phyloP scores from a whole-genome alignment of 2,797 vertebrate genomes.

The Parotocinclus haroldoi region DNA sequence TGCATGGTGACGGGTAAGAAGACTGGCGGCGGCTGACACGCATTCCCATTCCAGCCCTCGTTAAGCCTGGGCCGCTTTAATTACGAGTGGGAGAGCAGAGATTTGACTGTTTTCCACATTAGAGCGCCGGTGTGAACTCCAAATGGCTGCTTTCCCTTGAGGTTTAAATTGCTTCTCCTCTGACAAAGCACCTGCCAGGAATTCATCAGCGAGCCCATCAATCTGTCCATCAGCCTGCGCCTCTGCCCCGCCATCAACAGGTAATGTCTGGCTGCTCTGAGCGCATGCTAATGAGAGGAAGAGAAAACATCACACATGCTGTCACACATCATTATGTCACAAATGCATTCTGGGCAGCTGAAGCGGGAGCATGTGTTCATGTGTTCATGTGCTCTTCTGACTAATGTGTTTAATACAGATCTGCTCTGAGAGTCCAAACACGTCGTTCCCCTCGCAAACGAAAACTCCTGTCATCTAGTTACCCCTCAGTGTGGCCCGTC shows the following conservation, averaged over 20 bases:
- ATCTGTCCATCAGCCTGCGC: constrained; percentile 77
- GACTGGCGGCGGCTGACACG: constrained; percentile 54
- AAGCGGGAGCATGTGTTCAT: constrained; percentile 60
- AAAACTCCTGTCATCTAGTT: too few relatives aligned
- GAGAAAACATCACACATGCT: constrained; percentile 74
- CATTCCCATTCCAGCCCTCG: constrained; percentile 49
- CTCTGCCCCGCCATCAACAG: constrained; percentile 74
- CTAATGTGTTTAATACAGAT: constrained; percentile 40
- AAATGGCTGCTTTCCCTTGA: constrained; percentile 69
- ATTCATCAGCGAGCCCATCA: constrained; percentile 77
- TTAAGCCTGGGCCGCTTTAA: constrained; percentile 65
- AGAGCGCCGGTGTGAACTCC: constrained; percentile 64
- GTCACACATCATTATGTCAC: constrained; percentile 68
- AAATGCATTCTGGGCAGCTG: constrained; percentile 68
- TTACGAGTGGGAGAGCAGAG: constrained; percentile 55
- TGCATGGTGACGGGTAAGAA: constrained; percentile 56
- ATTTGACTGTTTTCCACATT: constrained; percentile 60
- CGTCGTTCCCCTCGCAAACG: not conserved
- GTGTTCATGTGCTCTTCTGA: constrained; percentile 51
- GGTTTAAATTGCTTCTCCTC: constrained; percentile 77
- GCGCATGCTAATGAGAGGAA: constrained; percentile 77
- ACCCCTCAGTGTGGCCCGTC: too few relatives aligned
- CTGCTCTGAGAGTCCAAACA: constrained; percentile 25
- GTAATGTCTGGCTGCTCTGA: constrained; percentile 69
- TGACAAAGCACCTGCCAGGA: constrained; percentile 84